Base-by-base conservation (phyloP, 2,888 invertebrate species). In the Drosophila mimica region DNA sequence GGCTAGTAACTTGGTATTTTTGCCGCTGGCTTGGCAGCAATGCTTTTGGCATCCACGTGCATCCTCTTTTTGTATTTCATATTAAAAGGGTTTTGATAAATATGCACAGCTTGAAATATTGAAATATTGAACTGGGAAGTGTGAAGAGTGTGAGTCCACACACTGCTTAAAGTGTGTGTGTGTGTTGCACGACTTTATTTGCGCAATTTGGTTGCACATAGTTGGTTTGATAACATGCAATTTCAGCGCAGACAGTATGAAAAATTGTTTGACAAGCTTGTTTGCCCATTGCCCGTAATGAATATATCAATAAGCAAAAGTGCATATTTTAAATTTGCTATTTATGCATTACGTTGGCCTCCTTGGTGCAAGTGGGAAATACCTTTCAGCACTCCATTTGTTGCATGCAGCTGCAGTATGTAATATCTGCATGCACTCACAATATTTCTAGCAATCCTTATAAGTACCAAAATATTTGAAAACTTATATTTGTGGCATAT, bases 201-300 rank as follows among this genome's bases (percentile, higher is more conserved):
- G 73, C 74, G 63, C 80, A 89, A 76, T 89, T 89, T 89, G 89
- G 89, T 88, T 86, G 88, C 88, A 74, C 85, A 89, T 84, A 86
- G 88, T 84, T 78, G 78, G 85, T 89, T 72, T 71, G 63, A 59
- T 78, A 82, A 72, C 69, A 80, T 79, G 88, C 81, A 87, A 83
- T 89, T 83, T 73, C 69, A 62, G 48, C 34, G 72, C 59, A 81
- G 73, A 68, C 71, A 68, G 81, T 59, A 34, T 40, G 66, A 77
- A 58, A 79, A 73, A 81, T 70, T 46, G 64, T 51, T 63, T 46
- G 36, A 46, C 52, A 67, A 61, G 53, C 43, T 64, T 74, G 51
- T 72, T 67, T 72, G 66, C 70, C 61, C 59, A 71, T 54, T 54
- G 54, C 57, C 36, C 56, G 82, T 81, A 89, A 83, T 83, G 84